Conservation (phyloP, 1,140 invertebrate genomes). For the Drosophila orosa region DNA sequence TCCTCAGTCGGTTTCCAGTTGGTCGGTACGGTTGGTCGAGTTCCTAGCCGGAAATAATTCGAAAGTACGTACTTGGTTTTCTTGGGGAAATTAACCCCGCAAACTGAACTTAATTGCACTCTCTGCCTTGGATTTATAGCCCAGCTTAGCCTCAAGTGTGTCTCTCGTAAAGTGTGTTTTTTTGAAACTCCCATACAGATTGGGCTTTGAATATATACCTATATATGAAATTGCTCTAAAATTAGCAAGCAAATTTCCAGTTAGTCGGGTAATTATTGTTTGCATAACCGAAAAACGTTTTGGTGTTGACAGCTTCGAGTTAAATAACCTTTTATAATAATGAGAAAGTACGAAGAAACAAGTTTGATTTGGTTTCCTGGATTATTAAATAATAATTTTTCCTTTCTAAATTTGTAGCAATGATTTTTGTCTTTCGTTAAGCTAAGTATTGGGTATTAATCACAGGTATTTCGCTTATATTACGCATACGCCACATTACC, state of each 20-base stretch:
- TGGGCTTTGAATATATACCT: neutral
- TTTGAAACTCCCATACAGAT: neutral
- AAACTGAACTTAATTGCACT: constrained; percentile 19
- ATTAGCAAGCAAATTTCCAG: constrained; percentile 36
- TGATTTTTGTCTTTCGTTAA: neutral
- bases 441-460: neutral
- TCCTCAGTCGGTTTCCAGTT: constrained; percentile 60
- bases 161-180: constrained; percentile 12
- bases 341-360: constrained; percentile 4
- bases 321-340: constrained; percentile 26
- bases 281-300: constrained; percentile 31
- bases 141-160: constrained; percentile 2
- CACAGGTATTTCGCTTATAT: neutral
- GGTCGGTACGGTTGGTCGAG: constrained; percentile 8
- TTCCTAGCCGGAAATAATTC: constrained; percentile 34
- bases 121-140: constrained; percentile 12
- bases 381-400: neutral
- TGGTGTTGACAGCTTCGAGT: constrained; percentile 7
- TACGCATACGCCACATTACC: constrained; percentile 4
- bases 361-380: constrained; percentile 10
- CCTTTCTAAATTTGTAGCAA: neutral
- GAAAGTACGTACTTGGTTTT: constrained; percentile 41
- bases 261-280: constrained; percentile 31
- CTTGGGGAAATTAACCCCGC: neutral
- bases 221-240: constrained; percentile 20